Percentiles rank a stretch among this genome's conserved stretches.
phyloP scores from a whole-genome alignment of 1,140 invertebrate species.

The Lordiphosa mommai region DNA sequence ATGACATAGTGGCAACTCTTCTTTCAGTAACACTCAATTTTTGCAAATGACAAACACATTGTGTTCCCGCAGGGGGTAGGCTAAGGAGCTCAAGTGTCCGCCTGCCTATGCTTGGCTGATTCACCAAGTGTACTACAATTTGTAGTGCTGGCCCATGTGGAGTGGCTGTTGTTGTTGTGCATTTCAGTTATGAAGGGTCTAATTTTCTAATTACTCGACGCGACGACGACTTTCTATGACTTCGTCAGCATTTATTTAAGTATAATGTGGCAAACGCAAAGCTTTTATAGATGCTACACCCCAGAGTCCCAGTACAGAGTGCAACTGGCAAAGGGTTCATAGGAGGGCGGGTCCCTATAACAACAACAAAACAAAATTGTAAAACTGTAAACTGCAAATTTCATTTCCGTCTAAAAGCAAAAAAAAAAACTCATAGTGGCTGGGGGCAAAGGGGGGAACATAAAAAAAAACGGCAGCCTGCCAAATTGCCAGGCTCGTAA shows the following conservation, averaged over 20 bases:
- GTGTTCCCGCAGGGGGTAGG: slow-evolving; percentile 5
- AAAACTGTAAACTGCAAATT: slow-evolving; percentile 51
- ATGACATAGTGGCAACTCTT: slow-evolving; percentile 2
- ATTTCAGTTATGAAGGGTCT: slow-evolving; percentile 67
- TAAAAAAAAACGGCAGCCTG: slow-evolving; percentile 27
- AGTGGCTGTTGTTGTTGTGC: slow-evolving; percentile 34
- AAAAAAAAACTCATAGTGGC: slow-evolving; percentile 20
- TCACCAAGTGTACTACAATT: slow-evolving; percentile 31
- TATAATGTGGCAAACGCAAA: slow-evolving; percentile 42
- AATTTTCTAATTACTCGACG: slow-evolving; percentile 73
- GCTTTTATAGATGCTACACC: slow-evolving; percentile 39
- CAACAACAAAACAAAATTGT: slow-evolving; percentile 21
- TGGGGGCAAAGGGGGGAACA: slow-evolving; percentile 3
- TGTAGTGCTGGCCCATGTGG: slow-evolving; percentile 33
- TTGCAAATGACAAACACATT: slow-evolving; percentile 50
- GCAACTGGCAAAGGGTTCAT: background rate
- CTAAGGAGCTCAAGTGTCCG: slow-evolving; percentile 42
- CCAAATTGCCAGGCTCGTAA: slow-evolving; percentile 54
- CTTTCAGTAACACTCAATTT: slow-evolving; percentile 27
- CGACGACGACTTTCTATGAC: slow-evolving; percentile 69
- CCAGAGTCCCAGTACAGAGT: background rate
- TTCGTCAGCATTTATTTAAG: slow-evolving; percentile 47
- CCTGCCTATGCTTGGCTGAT: slow-evolving; percentile 41
- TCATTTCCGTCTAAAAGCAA: slow-evolving; percentile 40
- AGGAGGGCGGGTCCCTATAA: background rate